Base-by-base conservation (phyloP, 2,113 vertebrate species). In the Zosterops japonicus region DNA sequence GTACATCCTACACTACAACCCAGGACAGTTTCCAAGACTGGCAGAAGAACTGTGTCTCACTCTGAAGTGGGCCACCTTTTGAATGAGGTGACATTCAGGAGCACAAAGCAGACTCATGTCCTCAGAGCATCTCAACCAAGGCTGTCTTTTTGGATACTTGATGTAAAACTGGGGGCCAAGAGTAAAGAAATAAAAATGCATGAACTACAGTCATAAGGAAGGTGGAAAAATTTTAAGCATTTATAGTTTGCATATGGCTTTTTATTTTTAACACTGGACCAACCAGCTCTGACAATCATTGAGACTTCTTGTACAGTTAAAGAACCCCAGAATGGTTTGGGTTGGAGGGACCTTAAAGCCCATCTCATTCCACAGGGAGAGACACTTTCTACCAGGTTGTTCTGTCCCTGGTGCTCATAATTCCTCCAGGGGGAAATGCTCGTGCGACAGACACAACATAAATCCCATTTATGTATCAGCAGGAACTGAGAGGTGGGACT, bases 401-500 rank as follows among this genome's bases (percentile, higher is more conserved):
- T 46, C 46, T 81, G 27, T 13, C 31, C 33, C 27, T 16, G 21
- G n/a, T 60, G 69, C 15, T 53, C 16, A 7, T 27, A 19, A 35
- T 31, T n/a, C 21, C 47, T 46, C 11, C 13, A 67, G 17, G 29
- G n/a, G 20, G n/a, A 41, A 39, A 25, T 24, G n/a, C 39, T 60
- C 6, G 2, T 18, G 46, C 12, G 47, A 5, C 68, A 63, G 24
- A 35, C 2, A 11, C 12, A 33, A 28, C 14, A 2, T 5, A 17
- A 39, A n/a, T 46, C 33, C 46, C 12, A 1, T 35, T n/a, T 2
- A 1, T 18, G 47, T 4, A 5, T 29, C 69, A 29, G 19, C 3
- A 17, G 46, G 33, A 75, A 6, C 29, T 23, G 60, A 23, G 31
- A 39, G 46, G 5, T 9, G 50, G 24, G 14, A 33, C 47, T 83